Evolutionary conservation across 2,797 vertebrate species (phyloP), one percentile per base, ranked within the genome.

Genomic region (Cirrhinus mrigala): DNA sequence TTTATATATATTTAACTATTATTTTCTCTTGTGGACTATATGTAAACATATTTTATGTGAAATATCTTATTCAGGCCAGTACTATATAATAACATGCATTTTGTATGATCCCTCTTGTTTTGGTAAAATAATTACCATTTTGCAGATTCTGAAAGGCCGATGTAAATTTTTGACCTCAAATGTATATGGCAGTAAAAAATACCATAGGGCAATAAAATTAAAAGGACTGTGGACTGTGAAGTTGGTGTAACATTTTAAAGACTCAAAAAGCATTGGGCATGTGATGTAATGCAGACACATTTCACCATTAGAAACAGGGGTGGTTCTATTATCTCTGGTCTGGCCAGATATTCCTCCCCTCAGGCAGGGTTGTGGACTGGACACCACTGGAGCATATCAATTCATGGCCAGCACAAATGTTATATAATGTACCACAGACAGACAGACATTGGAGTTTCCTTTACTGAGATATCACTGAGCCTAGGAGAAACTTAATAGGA

Each of bases 381-480:
- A 85, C 54, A 7, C 33, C 12, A 54, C 33, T 74, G 69, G 15
- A 27, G 69, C 66, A 56, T 5, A 80, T 56, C 48, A 37, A 58
- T 73, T 62, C 66, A 62, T 46, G 20, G 68, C 54, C 64, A 71
- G 79, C 27, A 79, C 29, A 62, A 79, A 52, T 27, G 44, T 81
- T 81, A 85, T 70, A 75, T 80, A 81, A 85, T 44, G 29, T 20
- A 9, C 9, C 66, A 79, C 66, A 50, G 40, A 18, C 71, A 50
- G 40, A 18, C 71, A 83, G 46, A 70, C 33, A 48, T 20, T 64
- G 20, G 12, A 50, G 71, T 54, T 84, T 84, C 37, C 18, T 73
- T 73, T 82, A 74, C 27, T 12, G 68, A 85, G 77, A 64, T 54
- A 80, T 54, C 58, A 79, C 58, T 74, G 77, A 85, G 56, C 69